phyloP scores from a whole-genome alignment of 2,797 vertebrate genomes.

The Spizella passerina region DNA sequence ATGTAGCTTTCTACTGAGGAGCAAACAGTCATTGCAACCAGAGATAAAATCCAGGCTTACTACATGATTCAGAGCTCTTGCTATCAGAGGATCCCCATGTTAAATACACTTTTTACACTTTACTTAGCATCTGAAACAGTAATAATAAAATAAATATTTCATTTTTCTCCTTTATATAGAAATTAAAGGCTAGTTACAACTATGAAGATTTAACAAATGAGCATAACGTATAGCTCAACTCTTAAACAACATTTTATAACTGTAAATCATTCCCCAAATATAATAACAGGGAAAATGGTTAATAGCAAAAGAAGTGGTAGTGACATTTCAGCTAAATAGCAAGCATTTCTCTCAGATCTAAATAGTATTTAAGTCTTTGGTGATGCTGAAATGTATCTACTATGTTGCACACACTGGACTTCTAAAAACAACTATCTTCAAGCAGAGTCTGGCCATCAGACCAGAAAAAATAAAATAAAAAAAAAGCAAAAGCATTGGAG shows the following conservation, averaged over 20 bases:
- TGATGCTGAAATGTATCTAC: background rate
- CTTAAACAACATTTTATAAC: background rate
- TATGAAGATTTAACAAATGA: background rate
- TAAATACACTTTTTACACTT: background rate
- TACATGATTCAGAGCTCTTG: background rate
- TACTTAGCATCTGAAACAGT: background rate
- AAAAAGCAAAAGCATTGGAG: background rate
- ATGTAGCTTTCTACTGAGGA: constrained; percentile 34
- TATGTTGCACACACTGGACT: background rate
- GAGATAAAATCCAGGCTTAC: constrained; percentile 16
- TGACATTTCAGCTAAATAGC: background rate
- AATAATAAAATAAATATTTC: background rate
- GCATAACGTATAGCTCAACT: background rate
- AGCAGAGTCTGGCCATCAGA: background rate
- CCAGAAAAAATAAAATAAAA: background rate
- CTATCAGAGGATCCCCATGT: background rate
- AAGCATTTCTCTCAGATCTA: background rate
- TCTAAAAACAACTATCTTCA: background rate
- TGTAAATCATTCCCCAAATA: background rate
- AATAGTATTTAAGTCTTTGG: background rate
- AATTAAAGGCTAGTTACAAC: background rate
- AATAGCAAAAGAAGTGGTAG: background rate
- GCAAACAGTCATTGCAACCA: background rate
- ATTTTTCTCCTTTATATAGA: background rate
- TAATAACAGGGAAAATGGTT: background rate